Conservation (phyloP, 2,113 vertebrate genomes). For the Uria aalge region DNA sequence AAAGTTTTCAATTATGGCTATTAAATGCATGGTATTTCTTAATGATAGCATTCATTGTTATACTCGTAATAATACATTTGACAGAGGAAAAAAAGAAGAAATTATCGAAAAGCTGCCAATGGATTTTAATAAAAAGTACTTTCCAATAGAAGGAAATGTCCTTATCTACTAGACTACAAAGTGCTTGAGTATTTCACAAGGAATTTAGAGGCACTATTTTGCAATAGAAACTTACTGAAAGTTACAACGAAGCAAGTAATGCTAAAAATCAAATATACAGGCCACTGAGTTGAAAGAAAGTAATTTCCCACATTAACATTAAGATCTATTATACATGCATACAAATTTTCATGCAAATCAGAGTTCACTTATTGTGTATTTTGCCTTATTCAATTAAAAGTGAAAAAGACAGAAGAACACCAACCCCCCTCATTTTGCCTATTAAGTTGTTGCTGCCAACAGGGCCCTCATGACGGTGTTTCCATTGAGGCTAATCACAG, state of each 20-base stretch:
- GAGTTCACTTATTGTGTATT: background rate
- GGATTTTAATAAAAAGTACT: constrained; percentile 33
- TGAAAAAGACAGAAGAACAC: background rate
- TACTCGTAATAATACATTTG: constrained; percentile 18
- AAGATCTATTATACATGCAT: background rate
- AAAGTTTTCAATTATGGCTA: constrained; percentile 34
- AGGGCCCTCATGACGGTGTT: background rate
- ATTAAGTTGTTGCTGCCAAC: background rate
- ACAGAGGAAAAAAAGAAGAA: background rate
- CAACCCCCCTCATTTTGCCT: background rate
- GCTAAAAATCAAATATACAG: constrained; percentile 3
- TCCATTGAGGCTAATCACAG: background rate
- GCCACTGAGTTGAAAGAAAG: constrained; percentile 8
- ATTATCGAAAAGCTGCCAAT: background rate
- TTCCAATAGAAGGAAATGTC: background rate
- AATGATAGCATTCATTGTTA: constrained; percentile 30
- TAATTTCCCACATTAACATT: constrained; percentile 12
- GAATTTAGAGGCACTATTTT: constrained; percentile 8
- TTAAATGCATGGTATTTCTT: constrained; percentile 24
- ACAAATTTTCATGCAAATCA: constrained; percentile 22
- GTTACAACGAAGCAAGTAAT: constrained; percentile 11
- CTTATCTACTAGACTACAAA: constrained; percentile 24
- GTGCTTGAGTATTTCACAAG: background rate
- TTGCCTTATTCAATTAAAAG: constrained; percentile 33
- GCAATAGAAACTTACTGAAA: constrained; percentile 19